Evolutionary conservation across 2,888 invertebrate genomes (phyloP).

Genomic region (Drosophila eohydei): DNA sequence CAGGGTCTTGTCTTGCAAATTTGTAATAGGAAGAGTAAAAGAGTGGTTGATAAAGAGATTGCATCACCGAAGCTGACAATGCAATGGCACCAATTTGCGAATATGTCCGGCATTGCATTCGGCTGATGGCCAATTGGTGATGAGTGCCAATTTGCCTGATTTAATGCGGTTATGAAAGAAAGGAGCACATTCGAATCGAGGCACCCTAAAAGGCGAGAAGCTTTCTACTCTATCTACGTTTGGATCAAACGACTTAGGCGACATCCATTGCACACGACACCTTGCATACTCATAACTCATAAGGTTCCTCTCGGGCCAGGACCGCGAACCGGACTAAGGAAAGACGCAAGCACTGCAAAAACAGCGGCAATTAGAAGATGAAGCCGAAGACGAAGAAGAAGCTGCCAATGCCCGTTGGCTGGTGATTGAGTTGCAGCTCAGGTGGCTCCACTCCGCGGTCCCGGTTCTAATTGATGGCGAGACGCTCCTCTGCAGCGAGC

Average conservation of each 20-base stretch:
- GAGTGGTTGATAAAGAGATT: constrained; percentile 49
- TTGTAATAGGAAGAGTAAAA: constrained; percentile 20
- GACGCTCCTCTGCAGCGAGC: constrained; percentile 53
- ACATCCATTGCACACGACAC: constrained; percentile 45
- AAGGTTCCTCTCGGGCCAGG: constrained; percentile 33
- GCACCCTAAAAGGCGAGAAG: constrained; percentile 40
- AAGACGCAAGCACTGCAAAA: constrained; percentile 41
- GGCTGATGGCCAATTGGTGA: constrained; percentile 27
- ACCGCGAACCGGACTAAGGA: constrained; percentile 31
- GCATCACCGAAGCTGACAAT: constrained; percentile 53
- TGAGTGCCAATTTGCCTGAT: constrained; percentile 62
- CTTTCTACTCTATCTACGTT: constrained; percentile 58
- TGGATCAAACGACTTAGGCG: constrained; percentile 30
- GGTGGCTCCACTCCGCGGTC: constrained; percentile 51
- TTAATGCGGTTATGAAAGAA: constrained; percentile 27
- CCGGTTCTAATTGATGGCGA: constrained; percentile 67
- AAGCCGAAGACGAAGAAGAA: constrained; percentile 40
- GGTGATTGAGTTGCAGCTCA: constrained; percentile 77
- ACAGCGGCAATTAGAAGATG: constrained; percentile 67
- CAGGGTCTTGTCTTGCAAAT: constrained; percentile 57
- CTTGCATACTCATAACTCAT: constrained; percentile 58
- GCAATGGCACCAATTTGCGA: constrained; percentile 44
- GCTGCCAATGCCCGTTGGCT: constrained; percentile 61
- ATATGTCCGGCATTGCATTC: constrained; percentile 50
- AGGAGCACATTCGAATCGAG: constrained; percentile 23